Evolutionary conservation across 2,113 vertebrate species (phyloP).

Genomic region (Oncorhynchus nerka): DNA sequence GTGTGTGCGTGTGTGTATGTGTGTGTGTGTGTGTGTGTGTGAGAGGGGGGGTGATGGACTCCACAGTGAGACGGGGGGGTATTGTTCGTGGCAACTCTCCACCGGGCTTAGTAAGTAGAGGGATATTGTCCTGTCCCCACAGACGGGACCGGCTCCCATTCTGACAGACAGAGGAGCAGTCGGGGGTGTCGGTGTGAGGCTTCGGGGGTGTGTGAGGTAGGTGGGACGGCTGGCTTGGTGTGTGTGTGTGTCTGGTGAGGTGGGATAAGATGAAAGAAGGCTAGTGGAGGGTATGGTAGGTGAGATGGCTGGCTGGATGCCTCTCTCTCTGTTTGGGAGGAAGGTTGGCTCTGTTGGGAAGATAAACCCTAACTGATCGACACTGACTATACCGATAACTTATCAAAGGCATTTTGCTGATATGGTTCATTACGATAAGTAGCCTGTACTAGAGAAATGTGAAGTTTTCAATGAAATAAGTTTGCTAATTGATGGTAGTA

Average conservation of each 20-base stretch:
- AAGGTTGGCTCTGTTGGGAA: background rate
- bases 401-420: too few relatives aligned
- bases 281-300: too few relatives aligned
- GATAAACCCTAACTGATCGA: too few relatives aligned
- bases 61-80: background rate
- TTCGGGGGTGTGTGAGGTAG: background rate
- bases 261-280: background rate
- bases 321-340: background rate
- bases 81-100: background rate
- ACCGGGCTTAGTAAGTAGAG: background rate
- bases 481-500: too few relatives aligned
- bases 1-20: too few relatives aligned
- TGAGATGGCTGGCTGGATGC: background rate
- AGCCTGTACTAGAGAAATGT: too few relatives aligned
- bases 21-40: conserved; percentile 3
- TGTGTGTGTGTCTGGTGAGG: background rate
- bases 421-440: too few relatives aligned
- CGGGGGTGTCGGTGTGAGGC: background rate
- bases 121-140: background rate
- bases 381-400: too few relatives aligned
- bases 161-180: background rate
- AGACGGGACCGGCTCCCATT: background rate
- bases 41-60: background rate
- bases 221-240: background rate
- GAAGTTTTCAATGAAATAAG: too few relatives aligned